A percentile compares a stretch with the other conserved stretches of the same genome.
Conservation (phyloP, 2,888 invertebrate species). For the Artemia sinica region DNA sequence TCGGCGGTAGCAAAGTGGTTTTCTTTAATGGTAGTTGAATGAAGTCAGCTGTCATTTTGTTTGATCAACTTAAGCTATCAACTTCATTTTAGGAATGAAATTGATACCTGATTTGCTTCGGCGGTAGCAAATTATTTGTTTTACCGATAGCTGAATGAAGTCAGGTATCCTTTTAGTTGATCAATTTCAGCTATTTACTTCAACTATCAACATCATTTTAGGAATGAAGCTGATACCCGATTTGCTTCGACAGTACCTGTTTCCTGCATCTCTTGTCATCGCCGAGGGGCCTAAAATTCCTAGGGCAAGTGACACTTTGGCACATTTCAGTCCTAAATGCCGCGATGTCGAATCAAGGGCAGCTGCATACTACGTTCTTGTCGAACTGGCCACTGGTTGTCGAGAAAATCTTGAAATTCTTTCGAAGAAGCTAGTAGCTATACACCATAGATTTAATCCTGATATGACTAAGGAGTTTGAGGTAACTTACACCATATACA, state of each 20-base stretch:
- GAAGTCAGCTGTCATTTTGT: no score
- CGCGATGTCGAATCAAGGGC: slow-evolving; percentile 31
- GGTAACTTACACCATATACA: no score
- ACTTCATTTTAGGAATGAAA: no score
- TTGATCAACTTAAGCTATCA: no score
- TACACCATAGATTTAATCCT: slow-evolving; percentile 33
- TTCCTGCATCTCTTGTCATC: slow-evolving; percentile 34
- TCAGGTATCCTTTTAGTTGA: no score
- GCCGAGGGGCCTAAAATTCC: slow-evolving; percentile 26
- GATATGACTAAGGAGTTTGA: slow-evolving; percentile 35
- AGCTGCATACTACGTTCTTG: slow-evolving; percentile 34
- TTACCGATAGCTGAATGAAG: no score
- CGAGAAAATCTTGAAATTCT: slow-evolving; percentile 30
- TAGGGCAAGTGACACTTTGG: slow-evolving; percentile 24
- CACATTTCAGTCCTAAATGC: slow-evolving; percentile 32
- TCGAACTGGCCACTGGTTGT: slow-evolving; percentile 32
- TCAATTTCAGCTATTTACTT: no score
- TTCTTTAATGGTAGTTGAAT: no score
- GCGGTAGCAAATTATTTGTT: no score
- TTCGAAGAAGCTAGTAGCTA: slow-evolving; percentile 31
- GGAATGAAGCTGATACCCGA: slow-evolving; percentile 30
- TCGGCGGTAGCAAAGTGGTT: no score
- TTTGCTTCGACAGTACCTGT: slow-evolving; percentile 34
- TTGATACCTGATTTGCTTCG: no score
- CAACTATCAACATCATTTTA: slow-evolving; percentile 22